Evolutionary conservation across 1,140 invertebrate species (phyloP).

Genomic region (Lepidurus couesii): DNA sequence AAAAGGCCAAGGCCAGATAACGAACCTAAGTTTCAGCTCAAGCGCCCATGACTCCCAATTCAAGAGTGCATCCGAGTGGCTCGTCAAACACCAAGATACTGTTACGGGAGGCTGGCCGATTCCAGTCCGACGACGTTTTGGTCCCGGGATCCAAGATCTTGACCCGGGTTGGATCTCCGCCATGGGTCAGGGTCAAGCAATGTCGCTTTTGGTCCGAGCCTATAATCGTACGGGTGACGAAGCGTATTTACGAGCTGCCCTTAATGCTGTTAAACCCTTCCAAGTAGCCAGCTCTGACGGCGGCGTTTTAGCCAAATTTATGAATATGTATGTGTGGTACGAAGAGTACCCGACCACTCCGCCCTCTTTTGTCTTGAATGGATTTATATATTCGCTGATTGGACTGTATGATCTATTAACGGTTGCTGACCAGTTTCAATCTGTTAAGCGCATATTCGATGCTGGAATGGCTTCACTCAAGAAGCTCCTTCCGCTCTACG

Average conservation of each 20-base stretch:
- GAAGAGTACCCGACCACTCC: conserved; percentile 95
- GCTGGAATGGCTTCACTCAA: conserved; percentile 85
- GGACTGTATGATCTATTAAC: conserved; percentile 88
- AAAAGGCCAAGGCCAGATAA: conserved; percentile 67
- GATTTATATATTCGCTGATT: conserved; percentile 95
- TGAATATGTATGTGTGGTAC: conserved; percentile 81
- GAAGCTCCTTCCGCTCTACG: conserved; percentile 82
- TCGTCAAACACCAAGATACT: conserved; percentile 75
- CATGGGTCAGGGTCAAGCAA: conserved; percentile 96
- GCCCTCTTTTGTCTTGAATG: conserved; percentile 92
- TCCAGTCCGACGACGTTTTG: conserved; percentile 70
- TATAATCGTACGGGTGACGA: conserved; percentile 73
- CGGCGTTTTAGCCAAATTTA: conserved; percentile 78
- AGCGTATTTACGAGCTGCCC: conserved; percentile 72
- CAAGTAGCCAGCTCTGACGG: conserved; percentile 60
- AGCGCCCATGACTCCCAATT: conserved; percentile 83
- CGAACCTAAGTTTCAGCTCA: conserved; percentile 75
- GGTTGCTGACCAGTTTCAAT: conserved; percentile 53
- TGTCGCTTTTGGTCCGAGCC: conserved; percentile 84
- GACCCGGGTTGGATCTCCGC: conserved; percentile 90
- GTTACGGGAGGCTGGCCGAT: conserved; percentile 80
- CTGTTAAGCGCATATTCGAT: conserved; percentile 70
- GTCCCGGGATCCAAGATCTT: conserved; percentile 67
- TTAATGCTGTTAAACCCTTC: conserved; percentile 73
- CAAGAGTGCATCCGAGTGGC: conserved; percentile 88